Conservation (phyloP, 2,113 vertebrate genomes). For the Crocuta crocuta region DNA sequence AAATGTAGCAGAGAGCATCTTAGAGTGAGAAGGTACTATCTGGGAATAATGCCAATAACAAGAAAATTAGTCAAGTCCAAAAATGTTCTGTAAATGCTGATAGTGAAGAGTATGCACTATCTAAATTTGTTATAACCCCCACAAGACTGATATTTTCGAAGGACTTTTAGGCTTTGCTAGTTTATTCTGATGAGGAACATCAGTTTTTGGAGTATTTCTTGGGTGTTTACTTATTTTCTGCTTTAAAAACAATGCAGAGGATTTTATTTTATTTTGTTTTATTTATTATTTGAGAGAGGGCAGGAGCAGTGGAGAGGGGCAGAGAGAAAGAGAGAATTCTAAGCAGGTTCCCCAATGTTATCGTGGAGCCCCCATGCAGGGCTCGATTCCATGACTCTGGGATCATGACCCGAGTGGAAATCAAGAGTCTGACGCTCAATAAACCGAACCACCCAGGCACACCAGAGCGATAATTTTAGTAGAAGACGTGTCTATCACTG, state of each 20-base stretch:
- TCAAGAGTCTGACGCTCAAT: no score
- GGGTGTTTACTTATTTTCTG: slow-evolving; percentile 24
- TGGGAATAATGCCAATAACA: slow-evolving; percentile 76
- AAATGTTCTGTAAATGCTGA: slow-evolving; percentile 72
- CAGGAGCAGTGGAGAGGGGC: no score
- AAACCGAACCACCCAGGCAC: no score
- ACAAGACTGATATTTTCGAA: slow-evolving; percentile 73
- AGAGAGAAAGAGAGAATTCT: no score
- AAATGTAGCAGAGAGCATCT: slow-evolving; percentile 56
- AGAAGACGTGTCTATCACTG: background rate
- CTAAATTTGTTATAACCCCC: slow-evolving; percentile 65
- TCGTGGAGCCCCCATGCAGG: no score
- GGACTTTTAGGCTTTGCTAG: slow-evolving; percentile 54
- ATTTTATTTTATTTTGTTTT: background rate
- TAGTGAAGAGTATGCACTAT: background rate
- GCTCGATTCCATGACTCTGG: no score
- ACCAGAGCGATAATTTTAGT: background rate
- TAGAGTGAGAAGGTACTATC: slow-evolving; percentile 65
- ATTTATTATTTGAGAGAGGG: no score
- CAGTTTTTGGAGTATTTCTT: slow-evolving; percentile 60
- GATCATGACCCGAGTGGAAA: no score
- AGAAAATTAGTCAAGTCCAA: slow-evolving; percentile 78
- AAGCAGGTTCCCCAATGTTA: no score
- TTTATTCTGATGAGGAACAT: slow-evolving; percentile 64
- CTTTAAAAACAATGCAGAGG: background rate